Base-by-base conservation (phyloP, 1,140 invertebrate species). In the Temnothorax longispinosus region DNA sequence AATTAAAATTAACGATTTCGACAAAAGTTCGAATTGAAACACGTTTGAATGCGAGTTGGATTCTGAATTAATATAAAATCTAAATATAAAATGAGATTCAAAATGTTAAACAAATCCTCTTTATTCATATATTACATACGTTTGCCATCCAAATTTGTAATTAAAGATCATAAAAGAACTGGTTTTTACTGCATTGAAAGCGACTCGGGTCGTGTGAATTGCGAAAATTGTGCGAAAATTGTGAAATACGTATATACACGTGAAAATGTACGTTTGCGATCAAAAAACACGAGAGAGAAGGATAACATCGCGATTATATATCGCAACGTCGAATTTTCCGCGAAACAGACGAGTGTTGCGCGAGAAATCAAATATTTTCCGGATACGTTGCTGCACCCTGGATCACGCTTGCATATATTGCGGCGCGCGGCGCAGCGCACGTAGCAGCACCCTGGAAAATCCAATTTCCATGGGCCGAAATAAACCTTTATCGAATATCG, bases 331-430 rank as follows among this genome's bases (percentile, higher is more conserved):
- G 67, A 82, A 58, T 84, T 75, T 84, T 75, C 80, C 13, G 54
- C n/a, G 41, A 75, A 74, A 84, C 69, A 75, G 72, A 27, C 67
- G 41, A 47, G 80, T 27, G 27, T 27, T 21, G 80, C 44, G 80
- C 80, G 77, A 81, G 80, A 84, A 84, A 84, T 84, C 80, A 84
- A 84, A 84, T 84, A 84, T 84, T 84, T 84, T 18, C 69, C 54
- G 41, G 54, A 75, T 84, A 75, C n/a, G 35, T 75, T 60, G 80
- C 27, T 13, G 18, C 56, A 72, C 35, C 5, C 65, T 72, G 67
- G 54, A 74, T 58, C 52, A 21, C 52, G 78, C 78, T 72, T 56
- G 80, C 80, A 74, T 58, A 38, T 84, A 50, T 75, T 60, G 54
- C 62, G 77, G 27, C 47, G 35, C 41, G 35, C 54, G 41, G 54